Evolutionary conservation across 1,140 invertebrate genomes (phyloP).

Genomic region (Diorhabda elongata): DNA sequence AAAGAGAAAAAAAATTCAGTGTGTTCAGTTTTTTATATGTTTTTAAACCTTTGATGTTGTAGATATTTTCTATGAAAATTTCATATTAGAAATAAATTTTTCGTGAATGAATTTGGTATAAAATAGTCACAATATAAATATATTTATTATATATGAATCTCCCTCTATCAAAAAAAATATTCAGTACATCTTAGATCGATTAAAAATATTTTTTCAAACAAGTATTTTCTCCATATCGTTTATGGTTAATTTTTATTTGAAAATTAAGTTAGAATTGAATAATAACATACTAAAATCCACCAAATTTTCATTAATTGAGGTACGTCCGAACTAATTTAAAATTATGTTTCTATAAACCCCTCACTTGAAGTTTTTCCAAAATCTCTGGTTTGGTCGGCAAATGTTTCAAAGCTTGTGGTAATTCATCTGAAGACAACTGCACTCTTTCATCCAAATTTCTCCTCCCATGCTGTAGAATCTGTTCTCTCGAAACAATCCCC

Average conservation of each 20-base stretch:
- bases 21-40: too few species aligned
- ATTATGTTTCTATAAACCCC: conserved; percentile 1
- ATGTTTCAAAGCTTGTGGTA: conserved; percentile 28
- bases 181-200: too few species aligned
- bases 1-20: too few species aligned
- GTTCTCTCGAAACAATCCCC: conserved; percentile 23
- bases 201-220: too few species aligned
- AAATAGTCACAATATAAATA: too few species aligned
- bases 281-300: not conserved
- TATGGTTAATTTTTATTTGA: not conserved
- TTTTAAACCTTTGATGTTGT: too few species aligned
- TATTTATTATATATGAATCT: too few species aligned
- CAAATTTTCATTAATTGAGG: not conserved
- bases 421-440: conserved; percentile 35
- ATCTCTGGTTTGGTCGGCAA: conserved; percentile 23
- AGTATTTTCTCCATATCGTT: not conserved
- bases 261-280: not conserved
- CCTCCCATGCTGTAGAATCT: conserved; percentile 9
- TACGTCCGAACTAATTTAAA: not conserved
- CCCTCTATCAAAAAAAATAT: too few species aligned
- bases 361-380: conserved; percentile 5
- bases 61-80: too few species aligned
- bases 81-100: too few species aligned
- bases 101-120: too few species aligned
- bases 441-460: conserved; percentile 40